Evolutionary conservation across 2,797 vertebrate genomes (phyloP), one percentile per base, ranked within the genome.

Genomic region (Acanthiza pusilla): DNA sequence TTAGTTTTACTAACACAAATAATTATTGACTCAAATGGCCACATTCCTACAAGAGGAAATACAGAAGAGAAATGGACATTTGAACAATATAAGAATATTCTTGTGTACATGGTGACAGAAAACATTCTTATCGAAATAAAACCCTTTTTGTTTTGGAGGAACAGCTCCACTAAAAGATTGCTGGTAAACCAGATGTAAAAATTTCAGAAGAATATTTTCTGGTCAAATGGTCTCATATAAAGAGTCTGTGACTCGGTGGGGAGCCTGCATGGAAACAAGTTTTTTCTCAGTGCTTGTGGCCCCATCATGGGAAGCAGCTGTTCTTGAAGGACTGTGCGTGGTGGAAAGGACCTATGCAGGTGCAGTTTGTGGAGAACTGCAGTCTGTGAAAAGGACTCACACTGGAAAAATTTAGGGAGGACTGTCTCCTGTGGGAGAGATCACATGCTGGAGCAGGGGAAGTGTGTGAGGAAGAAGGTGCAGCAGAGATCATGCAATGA

Each of bases 301-400:
- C 18, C 13, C 11, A 4, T 62, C 13, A 42, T 18, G 12, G 23
- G 36, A 30, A 48, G 18, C 30, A 27, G 26, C 54, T 54, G 5
- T 10, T 54, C 40, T 30, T 74, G 54, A 88, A 75, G 30, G 22
- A 32, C 40, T 60, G 14, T 5, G 19, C 22, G 26, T 67, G 13
- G 21, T 48, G 21, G 32, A 54, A 55, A 26, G 11, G 11, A 34
- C 10, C 3, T 27, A 16, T 11, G 2, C 19, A 50, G 27, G 20
- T 38, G 40, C 14, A 54, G 27, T 25, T 54, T 0, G 0, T 47
- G 72, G 9, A 47, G 45, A 58, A 4, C 21, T 30, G 58, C 21
- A 47, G 25, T 45, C 22, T 32, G 10, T 54, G 40, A 32, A 21
- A 48, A 90, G 40, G 26, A 23, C 16, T 36, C 9, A 27, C 9